Evolutionary conservation across 2,888 invertebrate genomes (phyloP), one percentile per base, ranked within the genome.

Genomic region (Dendrolimus houi): DNA sequence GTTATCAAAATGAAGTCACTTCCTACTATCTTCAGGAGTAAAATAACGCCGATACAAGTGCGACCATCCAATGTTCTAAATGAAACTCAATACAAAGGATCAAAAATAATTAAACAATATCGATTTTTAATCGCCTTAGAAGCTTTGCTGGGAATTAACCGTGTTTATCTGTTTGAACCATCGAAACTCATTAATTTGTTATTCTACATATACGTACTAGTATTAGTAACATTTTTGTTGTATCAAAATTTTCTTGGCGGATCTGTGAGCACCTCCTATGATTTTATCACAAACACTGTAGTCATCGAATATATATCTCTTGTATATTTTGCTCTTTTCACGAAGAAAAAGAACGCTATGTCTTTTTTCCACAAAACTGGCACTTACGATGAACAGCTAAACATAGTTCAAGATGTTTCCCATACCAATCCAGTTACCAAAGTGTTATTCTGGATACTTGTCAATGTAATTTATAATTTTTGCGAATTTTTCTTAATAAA

Each of bases 331-430:
- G 69, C 77, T 2, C 56, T 76, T 12, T 59, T 76, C 1, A 57
- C 74, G 0, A 69, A 71, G 9, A 77, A 72, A 54, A 69, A 62
- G 6, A 71, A 70, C n/a, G 3, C 47, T 9, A 47, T 47, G 9
- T 12, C 9, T 47, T 8, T 47, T 12, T 47, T 47, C 47, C 9
- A 47, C 47, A 47, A 47, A 47, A 9, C 9, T 2, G 67, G 67
- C 41, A 62, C 60, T 1, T 81, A 83, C 47, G 85, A 86, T 59
- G 65, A 71, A n/a, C 63, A 60, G 2, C 60, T 86, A 10, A 80
- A 83, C 29, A 76, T 86, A 29, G 63, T 63, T 52, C 68, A 74
- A 54, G 68, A 81, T 47, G 61, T 72, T 7, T 41, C 60, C 0
- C 57, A 71, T 9, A 71, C 72, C 0, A 64, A 65, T 55, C 67